Percentiles rank a stretch among this genome's conserved stretches.
Conservation (phyloP, 2,113 vertebrate species). For the Calonectris borealis region DNA sequence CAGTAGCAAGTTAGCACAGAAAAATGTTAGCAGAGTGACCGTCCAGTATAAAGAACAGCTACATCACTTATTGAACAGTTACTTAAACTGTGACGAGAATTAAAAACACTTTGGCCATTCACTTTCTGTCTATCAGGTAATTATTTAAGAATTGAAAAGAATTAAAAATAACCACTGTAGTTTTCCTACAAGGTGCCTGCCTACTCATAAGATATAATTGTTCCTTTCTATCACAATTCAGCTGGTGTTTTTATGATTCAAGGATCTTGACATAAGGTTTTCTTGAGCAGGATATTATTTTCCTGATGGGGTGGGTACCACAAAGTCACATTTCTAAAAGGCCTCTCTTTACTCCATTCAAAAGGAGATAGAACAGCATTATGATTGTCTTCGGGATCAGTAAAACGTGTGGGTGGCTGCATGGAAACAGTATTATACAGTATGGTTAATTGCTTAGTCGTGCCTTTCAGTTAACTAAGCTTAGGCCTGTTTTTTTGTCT, state of each 20-base stretch:
- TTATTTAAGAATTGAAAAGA: neutral
- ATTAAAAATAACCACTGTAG: neutral
- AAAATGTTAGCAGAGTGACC: neutral
- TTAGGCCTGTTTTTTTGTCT: constrained; percentile 34
- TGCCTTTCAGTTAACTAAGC: constrained; percentile 39
- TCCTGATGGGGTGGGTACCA: neutral
- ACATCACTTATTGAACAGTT: neutral
- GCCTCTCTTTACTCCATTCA: neutral
- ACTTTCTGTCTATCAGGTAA: neutral
- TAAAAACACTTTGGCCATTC: neutral
- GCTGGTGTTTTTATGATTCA: neutral
- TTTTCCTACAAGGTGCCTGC: neutral
- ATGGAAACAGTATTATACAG: neutral
- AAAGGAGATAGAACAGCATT: neutral
- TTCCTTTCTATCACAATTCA: neutral
- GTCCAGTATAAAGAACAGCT: neutral
- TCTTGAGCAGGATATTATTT: neutral
- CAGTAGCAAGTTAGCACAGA: neutral
- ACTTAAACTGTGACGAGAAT: neutral
- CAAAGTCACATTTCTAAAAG: neutral
- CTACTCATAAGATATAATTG: neutral
- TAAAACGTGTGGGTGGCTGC: neutral
- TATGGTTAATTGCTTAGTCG: constrained; percentile 17
- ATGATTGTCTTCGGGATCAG: neutral
- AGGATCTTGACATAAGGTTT: neutral